phyloP scores from a whole-genome alignment of 2,113 vertebrate species.

The Leuciscus idus region DNA sequence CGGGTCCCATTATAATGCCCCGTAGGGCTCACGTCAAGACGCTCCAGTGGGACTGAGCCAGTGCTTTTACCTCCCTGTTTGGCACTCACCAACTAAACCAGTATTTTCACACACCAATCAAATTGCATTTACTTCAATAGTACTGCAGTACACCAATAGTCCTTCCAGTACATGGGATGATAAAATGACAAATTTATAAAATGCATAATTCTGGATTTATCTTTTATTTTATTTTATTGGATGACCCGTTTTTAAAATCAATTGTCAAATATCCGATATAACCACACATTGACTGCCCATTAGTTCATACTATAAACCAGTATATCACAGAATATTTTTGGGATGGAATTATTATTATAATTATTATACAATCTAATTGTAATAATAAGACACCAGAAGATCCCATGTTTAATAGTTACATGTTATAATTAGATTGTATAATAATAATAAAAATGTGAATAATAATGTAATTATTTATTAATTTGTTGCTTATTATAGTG shows the following conservation, averaged over 20 bases:
- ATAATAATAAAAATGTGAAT: too few relatives aligned
- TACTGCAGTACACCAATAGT: neutral
- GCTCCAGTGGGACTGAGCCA: constrained; percentile 69
- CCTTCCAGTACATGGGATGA: neutral
- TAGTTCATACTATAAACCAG: neutral
- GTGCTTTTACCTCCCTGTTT: constrained; percentile 70
- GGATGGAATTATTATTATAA: neutral
- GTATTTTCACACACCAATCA: constrained; percentile 1
- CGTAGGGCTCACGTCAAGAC: constrained; percentile 70
- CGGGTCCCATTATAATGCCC: constrained; percentile 74
- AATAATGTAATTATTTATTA: too few relatives aligned
- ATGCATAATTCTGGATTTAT: neutral
- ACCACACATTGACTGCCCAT: neutral
- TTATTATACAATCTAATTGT: neutral
- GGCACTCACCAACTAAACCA: constrained; percentile 58
- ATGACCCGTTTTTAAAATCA: neutral
- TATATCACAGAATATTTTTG: neutral
- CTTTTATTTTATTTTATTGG: neutral
- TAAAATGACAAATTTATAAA: neutral
- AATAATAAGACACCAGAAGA: neutral
- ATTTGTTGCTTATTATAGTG: neutral
- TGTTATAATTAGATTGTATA: neutral
- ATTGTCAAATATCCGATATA: neutral
- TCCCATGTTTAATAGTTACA: neutral
- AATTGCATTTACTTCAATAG: neutral